Percentiles rank a stretch among this genome's conserved stretches.
Conservation (phyloP, 1,140 invertebrate genomes). For the Pristionchus pacificus region DNA sequence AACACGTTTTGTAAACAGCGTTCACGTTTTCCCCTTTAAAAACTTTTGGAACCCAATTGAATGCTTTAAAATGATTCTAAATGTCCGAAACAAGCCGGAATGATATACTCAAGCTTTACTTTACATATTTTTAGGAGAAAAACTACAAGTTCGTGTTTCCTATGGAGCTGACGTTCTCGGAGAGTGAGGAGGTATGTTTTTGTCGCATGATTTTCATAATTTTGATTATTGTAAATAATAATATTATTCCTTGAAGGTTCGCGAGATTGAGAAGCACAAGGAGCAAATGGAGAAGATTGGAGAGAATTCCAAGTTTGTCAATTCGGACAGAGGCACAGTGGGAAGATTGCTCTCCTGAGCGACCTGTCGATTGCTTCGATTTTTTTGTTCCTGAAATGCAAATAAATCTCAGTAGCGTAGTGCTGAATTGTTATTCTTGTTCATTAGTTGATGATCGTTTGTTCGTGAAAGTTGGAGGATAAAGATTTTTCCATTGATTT, state of each 20-base stretch:
- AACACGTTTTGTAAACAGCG: constrained; percentile 50
- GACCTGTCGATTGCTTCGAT: neutral
- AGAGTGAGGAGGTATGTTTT: neutral
- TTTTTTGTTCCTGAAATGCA: neutral
- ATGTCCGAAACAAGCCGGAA: neutral
- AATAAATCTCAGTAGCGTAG: too few relatives aligned
- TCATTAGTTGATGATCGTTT: too few relatives aligned
- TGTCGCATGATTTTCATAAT: neutral
- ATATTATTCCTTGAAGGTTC: neutral
- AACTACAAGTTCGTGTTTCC: neutral
- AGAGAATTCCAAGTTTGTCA: neutral
- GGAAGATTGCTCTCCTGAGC: neutral
- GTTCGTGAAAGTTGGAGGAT: too few relatives aligned
- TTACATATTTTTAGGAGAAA: neutral
- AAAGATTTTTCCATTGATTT: too few relatives aligned
- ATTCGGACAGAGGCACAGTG: neutral
- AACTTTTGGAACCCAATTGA: neutral
- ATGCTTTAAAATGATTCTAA: too few relatives aligned
- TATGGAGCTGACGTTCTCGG: neutral
- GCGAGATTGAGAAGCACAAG: neutral
- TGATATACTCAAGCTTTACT: too few relatives aligned
- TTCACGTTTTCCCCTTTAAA: neutral
- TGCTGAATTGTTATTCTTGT: too few relatives aligned
- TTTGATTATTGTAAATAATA: neutral
- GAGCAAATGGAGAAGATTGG: neutral